These are phyloP conservation scores for Pristionchus entomophagus DNA, from an alignment of 2,888 invertebrate species.

Conservation along the genomic window DNA sequence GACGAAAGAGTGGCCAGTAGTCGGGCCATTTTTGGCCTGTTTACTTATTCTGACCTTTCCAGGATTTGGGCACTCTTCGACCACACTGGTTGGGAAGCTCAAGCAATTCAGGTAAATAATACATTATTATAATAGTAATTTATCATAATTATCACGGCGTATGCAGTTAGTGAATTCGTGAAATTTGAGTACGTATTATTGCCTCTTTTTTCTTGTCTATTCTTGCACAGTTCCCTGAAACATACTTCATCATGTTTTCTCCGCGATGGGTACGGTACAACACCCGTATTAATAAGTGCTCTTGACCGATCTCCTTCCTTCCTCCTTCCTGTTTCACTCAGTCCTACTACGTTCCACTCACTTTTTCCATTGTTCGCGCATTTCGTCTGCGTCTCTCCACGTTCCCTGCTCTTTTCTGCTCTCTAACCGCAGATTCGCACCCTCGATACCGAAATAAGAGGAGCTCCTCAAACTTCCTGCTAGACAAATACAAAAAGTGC, in stretches of 20 bases:
- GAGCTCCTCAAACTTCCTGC: neutral
- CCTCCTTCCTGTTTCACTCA: conserved; percentile 3
- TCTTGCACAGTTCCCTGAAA: neutral
- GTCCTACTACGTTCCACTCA: conserved; percentile 16
- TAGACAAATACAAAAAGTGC: conserved; percentile 14
- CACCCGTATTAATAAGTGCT: conserved; percentile 33
- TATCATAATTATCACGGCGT: too few relatives aligned
- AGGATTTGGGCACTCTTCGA: conserved; percentile 42
- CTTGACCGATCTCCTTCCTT: conserved; percentile 2
- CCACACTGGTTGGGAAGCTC: conserved; percentile 39
- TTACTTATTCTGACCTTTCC: neutral
- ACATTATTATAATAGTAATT: too few relatives aligned
- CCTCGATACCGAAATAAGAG: neutral
- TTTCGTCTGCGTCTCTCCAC: neutral
- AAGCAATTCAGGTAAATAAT: neutral
- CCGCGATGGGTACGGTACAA: neutral
- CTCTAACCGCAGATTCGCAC: neutral
- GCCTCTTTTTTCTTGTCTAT: neutral
- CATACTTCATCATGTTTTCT: neutral
- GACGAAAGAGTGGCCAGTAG: neutral
- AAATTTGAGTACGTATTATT: too few relatives aligned
- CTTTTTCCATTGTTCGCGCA: conserved; percentile 16
- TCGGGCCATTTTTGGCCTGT: neutral
- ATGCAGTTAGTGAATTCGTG: too few relatives aligned
- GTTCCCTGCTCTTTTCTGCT: neutral